These are phyloP conservation scores for Calameuta pallipes DNA, from an alignment of 2,888 invertebrate genomes.

Conservation along the genomic window DNA sequence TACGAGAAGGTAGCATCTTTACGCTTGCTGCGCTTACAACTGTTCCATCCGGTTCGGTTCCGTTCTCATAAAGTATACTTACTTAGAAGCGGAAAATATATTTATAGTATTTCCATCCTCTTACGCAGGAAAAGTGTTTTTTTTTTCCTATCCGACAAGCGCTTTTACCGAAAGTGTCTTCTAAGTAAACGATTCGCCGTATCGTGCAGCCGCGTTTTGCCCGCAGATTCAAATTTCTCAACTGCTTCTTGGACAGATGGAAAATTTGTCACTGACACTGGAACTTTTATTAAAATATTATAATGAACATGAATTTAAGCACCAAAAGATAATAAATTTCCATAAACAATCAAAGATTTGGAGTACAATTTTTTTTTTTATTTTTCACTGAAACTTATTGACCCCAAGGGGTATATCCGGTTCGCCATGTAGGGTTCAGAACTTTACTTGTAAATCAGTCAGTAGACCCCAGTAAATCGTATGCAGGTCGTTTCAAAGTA, in stretches of 20 bases:
- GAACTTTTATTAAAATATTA: background rate
- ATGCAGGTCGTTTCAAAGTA: background rate
- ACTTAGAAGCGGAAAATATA: background rate
- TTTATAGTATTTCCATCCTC: background rate
- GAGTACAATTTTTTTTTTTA: background rate
- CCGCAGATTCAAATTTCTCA: background rate
- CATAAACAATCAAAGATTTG: background rate
- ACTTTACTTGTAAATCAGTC: background rate
- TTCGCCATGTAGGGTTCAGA: background rate
- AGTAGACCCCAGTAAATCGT: background rate
- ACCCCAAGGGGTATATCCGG: background rate
- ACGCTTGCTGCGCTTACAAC: background rate
- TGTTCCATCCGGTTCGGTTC: background rate
- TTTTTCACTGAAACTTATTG: background rate
- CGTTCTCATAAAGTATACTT: background rate
- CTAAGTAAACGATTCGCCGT: background rate
- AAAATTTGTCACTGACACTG: background rate
- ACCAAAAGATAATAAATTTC: background rate
- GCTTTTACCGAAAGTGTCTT: background rate
- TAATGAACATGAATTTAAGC: background rate
- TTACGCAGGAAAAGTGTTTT: background rate
- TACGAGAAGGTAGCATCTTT: background rate
- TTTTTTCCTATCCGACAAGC: background rate
- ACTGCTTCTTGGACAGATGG: background rate
- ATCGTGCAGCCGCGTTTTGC: background rate